Base-by-base conservation (phyloP, 2,888 invertebrate genomes). In the Heliconius charithonia region DNA sequence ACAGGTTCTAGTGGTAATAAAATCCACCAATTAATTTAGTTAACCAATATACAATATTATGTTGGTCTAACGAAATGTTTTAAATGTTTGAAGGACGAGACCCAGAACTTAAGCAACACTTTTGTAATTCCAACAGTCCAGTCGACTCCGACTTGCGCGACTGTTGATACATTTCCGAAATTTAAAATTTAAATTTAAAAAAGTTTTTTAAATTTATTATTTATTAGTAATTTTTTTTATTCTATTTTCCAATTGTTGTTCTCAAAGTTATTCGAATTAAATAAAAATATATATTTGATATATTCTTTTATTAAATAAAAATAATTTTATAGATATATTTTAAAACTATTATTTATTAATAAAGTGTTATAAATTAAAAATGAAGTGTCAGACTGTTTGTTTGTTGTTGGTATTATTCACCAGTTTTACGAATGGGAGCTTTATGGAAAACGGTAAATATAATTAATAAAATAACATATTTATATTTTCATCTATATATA, bases 21-120 rank as follows among this genome's bases (percentile, higher is more conserved):
- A 51, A 29, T 51, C 27, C 51, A 27, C 3, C 37, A n/a, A 51
- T 71, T 71, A 71, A 45, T 29, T 71, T 81, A 80, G 73, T 80
- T 81, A 75, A 81, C 81, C 82, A 67, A 67, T 67, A 76, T 78
- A 59, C n/a, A 59, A 59, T n/a, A 69, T 79, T 27, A 37, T 77
- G 75, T 75, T 73, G 74, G 65, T 76, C 71, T 80, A 74, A 80
- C 73, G 76, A 75, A 77, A 80, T 71, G 51, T 62, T 45, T 74
- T 65, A 71, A 77, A 41, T 16, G 22, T 51, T 56, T 37, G 71
- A 76, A 78, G 77, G 77, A 77, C 74, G 69, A 63, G n/a, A 69
- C 69, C 63, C 51, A 45, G 62, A 75, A 74, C 75, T 78, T 78
- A 45, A 45, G 75, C 51, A 78, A 71, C 16, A 27, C 32, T 78